Evolutionary conservation across 2,888 invertebrate genomes (phyloP).

Genomic region (Drepanosiphum platanoidis): DNA sequence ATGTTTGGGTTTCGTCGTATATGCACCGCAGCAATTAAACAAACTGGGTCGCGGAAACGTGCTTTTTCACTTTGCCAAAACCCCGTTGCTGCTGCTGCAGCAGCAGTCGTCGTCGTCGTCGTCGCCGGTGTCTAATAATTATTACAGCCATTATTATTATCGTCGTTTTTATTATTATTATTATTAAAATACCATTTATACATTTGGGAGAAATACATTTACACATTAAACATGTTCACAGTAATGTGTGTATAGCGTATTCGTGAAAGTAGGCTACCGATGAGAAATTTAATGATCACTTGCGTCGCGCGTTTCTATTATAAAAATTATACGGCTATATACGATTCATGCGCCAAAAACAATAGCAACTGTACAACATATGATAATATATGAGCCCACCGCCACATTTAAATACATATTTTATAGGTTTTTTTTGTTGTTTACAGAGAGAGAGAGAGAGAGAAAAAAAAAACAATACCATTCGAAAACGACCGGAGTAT

Average conservation of each 20-base stretch:
- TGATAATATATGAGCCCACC: background rate
- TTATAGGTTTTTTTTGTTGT: background rate
- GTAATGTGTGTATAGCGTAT: background rate
- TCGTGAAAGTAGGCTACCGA: conserved; percentile 39
- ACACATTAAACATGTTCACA: background rate
- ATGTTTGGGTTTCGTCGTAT: conserved; percentile 54
- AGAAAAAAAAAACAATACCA: background rate
- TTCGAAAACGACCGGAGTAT: background rate
- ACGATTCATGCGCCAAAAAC: conserved; percentile 28
- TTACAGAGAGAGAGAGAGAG: background rate
- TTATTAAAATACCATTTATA: conserved; percentile 36
- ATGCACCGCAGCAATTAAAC: conserved; percentile 21
- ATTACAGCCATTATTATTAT: conserved; percentile 20
- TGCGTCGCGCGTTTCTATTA: conserved; percentile 15
- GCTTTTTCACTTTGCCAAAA: conserved; percentile 57
- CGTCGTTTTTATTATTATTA: background rate
- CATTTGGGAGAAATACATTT: background rate
- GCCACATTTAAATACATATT: conserved; percentile 28
- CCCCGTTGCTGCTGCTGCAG: background rate
- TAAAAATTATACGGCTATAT: conserved; percentile 42
- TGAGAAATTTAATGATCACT: conserved; percentile 52
- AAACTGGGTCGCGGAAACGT: conserved; percentile 44
- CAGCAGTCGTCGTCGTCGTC: background rate
- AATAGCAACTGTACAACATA: background rate
- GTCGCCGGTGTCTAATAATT: conserved; percentile 32